These are phyloP conservation scores for Hylia prasina DNA, from an alignment of 2,113 vertebrate species.

Conservation along the genomic window DNA sequence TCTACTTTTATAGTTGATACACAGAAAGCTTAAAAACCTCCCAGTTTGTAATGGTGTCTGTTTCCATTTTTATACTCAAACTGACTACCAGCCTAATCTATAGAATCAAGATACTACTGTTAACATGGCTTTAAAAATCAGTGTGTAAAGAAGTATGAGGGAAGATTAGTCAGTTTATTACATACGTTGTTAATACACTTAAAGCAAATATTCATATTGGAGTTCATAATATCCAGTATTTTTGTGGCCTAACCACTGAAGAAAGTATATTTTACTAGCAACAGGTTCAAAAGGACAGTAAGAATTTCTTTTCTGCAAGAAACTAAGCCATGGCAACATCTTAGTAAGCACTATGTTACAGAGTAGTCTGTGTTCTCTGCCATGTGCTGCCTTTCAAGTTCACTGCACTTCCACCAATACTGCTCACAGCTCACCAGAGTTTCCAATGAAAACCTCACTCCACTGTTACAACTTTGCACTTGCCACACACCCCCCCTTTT, in stretches of 20 bases:
- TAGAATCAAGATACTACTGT: neutral
- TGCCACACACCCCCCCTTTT: neutral
- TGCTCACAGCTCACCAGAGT: neutral
- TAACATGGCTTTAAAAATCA: neutral
- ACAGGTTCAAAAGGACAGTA: neutral
- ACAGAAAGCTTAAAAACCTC: neutral
- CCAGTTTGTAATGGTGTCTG: neutral
- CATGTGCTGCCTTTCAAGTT: neutral
- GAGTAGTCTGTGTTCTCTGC: neutral
- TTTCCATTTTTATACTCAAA: neutral
- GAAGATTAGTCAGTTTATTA: neutral
- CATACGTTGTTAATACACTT: neutral
- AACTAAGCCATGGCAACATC: neutral
- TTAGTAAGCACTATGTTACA: neutral
- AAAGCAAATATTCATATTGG: neutral
- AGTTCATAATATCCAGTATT: neutral
- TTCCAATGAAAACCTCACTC: neutral
- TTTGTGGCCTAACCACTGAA: neutral
- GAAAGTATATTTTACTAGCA: neutral
- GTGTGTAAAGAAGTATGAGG: neutral
- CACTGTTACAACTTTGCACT: neutral
- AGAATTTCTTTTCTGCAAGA: neutral
- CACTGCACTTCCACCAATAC: neutral
- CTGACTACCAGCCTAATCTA: neutral
- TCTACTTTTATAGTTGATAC: neutral